Evolutionary conservation across 2,113 vertebrate species (phyloP).

Genomic region (Actenoides hombroni): DNA sequence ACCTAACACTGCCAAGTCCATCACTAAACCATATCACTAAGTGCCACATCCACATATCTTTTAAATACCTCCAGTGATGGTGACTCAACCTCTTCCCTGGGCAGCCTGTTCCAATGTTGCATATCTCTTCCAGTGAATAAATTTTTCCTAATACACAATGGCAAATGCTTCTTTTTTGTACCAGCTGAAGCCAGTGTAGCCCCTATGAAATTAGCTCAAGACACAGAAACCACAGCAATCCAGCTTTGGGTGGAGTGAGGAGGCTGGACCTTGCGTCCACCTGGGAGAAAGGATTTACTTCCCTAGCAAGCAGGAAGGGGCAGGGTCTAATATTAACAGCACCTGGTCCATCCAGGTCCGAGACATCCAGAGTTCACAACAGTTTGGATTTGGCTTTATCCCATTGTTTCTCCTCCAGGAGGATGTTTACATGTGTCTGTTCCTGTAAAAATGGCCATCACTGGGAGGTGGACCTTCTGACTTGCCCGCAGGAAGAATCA

Average conservation of each 20-base stretch:
- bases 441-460: background rate
- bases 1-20: too few relatives aligned
- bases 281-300: background rate
- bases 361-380: background rate
- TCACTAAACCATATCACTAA: too few relatives aligned
- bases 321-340: background rate
- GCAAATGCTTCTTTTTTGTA: background rate
- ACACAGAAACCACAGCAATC: background rate
- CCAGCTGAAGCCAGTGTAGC: background rate
- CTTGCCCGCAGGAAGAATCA: background rate
- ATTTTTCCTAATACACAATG: too few relatives aligned
- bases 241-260: background rate
- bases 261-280: background rate
- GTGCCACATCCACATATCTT: too few relatives aligned
- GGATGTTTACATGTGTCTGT: background rate
- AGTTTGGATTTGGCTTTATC: background rate
- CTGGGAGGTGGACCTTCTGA: background rate
- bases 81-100: too few relatives aligned
- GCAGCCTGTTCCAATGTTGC: too few relatives aligned
- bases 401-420: background rate
- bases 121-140: too few relatives aligned
- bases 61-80: too few relatives aligned
- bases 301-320: background rate
- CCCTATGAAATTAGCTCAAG: background rate
- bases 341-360: background rate